Evolutionary conservation across 2,113 vertebrate species (phyloP), one percentile per base, ranked within the genome.

Genomic region (Eublepharis macularius): DNA sequence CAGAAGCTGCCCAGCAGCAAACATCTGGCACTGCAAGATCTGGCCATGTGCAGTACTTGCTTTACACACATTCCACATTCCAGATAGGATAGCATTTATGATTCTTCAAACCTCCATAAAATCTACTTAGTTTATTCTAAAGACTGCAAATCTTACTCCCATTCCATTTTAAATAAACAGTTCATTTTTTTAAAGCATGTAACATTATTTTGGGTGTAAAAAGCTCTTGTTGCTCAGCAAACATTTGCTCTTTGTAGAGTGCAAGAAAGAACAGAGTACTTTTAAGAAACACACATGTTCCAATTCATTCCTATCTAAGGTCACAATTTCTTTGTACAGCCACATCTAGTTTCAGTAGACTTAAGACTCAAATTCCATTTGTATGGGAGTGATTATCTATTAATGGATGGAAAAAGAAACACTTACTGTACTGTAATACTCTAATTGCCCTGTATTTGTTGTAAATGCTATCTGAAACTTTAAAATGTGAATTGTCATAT

Each of bases 121-220:
- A 69, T n/a, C 39, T 32, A 60, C 16, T 13, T 63, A 49, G 68
- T 7, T 82, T 86, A 60, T 74, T 32, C 29, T 32, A 60, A 73
- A 24, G 36, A 45, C 34, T 84, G 14, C 69, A 83, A 36, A 34
- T 84, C 10, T 80, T 39, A 43, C 1, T 0, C 0, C 2, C 14
- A 47, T 45, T 76, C 36, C 34, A 0, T 45, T 87, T 43, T 45
- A 36, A 39, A 26, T 77, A 69, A 82, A 69, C 41, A 0, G 11
- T 73, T 5, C 43, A 19, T 65, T 24, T 49, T 83, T 75, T 79
- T 36, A 84, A 86, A 2, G 69, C 74, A 82, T 87, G 41, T 76
- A 85, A 89, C 65, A 76, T 74, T 49, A 83, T 26, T 76, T 88
- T 72, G 60, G 49, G 60, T 88, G 86, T 26, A 6, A 89, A 91